phyloP scores from a whole-genome alignment of 2,888 invertebrate species.

The Bellardia pandia region DNA sequence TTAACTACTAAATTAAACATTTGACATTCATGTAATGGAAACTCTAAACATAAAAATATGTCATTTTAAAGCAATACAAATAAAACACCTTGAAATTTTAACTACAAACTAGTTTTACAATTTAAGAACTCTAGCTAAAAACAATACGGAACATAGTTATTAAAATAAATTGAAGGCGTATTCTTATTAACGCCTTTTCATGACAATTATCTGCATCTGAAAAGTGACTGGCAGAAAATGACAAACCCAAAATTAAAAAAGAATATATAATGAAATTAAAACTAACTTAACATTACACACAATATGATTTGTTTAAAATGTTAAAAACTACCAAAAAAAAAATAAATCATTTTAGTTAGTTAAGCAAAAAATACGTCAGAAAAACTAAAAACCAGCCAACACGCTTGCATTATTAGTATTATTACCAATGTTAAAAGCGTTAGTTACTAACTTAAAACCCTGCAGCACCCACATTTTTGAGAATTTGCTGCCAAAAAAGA shows the following conservation, averaged over 20 bases:
- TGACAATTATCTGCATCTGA: constrained; percentile 36
- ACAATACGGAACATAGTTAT: constrained; percentile 40
- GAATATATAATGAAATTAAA: constrained; percentile 31
- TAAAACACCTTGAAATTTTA: constrained; percentile 40
- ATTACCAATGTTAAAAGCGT: not conserved
- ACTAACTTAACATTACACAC: not conserved
- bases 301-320: constrained; percentile 34
- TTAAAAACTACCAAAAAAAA: not conserved
- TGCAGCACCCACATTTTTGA: not conserved
- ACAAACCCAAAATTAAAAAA: constrained; percentile 49
- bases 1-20: constrained; percentile 4
- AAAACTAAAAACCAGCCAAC: constrained; percentile 31
- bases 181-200: constrained; percentile 60
- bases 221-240: constrained; percentile 15
- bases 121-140: constrained; percentile 4
- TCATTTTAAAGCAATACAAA: constrained; percentile 20
- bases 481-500: not conserved
- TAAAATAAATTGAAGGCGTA: constrained; percentile 60
- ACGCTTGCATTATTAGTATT: constrained; percentile 25
- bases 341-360: constrained; percentile 57
- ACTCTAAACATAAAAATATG: constrained; percentile 28
- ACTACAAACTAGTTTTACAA: not conserved
- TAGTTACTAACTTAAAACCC: not conserved
- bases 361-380: not conserved
- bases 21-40: constrained; percentile 34